These are phyloP conservation scores for Macroglossus sobrinus DNA, from an alignment of 2,113 vertebrate genomes.

Conservation along the genomic window DNA sequence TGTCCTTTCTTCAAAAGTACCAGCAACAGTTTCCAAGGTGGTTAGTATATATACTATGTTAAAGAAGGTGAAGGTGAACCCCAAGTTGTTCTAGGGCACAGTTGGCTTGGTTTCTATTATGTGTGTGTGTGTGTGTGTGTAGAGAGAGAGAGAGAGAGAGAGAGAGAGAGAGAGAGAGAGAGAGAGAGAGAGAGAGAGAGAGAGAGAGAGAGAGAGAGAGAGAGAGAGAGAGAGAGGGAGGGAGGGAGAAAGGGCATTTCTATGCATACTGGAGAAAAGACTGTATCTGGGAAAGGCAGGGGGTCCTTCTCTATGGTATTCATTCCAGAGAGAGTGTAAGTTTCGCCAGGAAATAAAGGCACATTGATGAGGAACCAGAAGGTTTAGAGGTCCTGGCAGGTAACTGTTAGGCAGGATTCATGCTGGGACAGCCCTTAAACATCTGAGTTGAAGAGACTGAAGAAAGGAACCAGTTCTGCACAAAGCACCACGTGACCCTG, in stretches of 20 bases:
- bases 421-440: background rate
- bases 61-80: too few relatives aligned
- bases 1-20: background rate
- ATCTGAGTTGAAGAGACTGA: background rate
- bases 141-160: too few relatives aligned
- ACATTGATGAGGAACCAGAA: background rate
- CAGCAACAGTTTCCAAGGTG: background rate
- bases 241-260: background rate
- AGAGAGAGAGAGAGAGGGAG: too few relatives aligned
- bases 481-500: too few relatives aligned
- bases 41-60: background rate
- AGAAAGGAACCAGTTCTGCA: background rate
- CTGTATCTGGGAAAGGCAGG: background rate
- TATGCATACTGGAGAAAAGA: background rate
- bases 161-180: too few relatives aligned
- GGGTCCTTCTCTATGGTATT: background rate
- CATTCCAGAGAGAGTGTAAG: background rate
- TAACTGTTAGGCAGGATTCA: background rate
- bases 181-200: too few relatives aligned
- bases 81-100: background rate
- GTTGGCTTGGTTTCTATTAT: background rate
- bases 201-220: too few relatives aligned
- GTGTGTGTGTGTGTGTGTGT: too few relatives aligned
- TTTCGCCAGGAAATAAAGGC: background rate
- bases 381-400: background rate